A percentile compares a stretch with the other conserved stretches of the same genome.
phyloP scores from a whole-genome alignment of 1,140 invertebrate genomes.

The Chironomus striatipennis region DNA sequence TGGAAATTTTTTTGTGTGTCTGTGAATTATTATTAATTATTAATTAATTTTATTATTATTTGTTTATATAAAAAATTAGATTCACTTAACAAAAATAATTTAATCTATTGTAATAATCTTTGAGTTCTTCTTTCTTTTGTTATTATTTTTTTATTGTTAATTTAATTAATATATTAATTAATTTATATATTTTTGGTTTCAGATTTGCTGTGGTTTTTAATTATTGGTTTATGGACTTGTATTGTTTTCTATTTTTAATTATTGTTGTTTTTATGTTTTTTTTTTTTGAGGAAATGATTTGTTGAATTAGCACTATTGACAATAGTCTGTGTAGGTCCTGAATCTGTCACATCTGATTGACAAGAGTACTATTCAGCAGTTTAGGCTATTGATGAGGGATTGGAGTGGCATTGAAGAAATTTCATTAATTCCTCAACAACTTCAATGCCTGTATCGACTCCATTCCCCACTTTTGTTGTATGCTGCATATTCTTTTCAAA shows the following conservation, averaged over 20 bases:
- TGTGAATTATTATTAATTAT: neutral
- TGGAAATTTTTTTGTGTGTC: neutral
- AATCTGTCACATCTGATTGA: too few relatives aligned
- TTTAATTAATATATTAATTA: neutral
- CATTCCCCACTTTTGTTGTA: too few relatives aligned
- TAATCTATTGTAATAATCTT: conserved; percentile 21
- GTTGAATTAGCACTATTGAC: too few relatives aligned
- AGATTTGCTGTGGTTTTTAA: conserved; percentile 10
- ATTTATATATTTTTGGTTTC: conserved; percentile 15
- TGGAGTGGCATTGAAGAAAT: too few relatives aligned
- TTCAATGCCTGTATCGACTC: too few relatives aligned
- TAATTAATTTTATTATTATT: neutral
- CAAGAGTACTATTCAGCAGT: too few relatives aligned
- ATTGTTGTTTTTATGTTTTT: neutral
- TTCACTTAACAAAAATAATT: conserved; percentile 23
- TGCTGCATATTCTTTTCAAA: too few relatives aligned
- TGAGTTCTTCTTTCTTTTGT: neutral
- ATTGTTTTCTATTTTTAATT: neutral
- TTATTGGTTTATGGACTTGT: neutral
- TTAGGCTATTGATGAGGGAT: too few relatives aligned
- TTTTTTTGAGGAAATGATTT: neutral
- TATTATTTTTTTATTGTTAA: neutral
- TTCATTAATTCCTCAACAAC: too few relatives aligned
- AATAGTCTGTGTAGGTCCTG: too few relatives aligned
- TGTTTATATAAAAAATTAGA: neutral